Evolutionary conservation across 2,888 invertebrate genomes (phyloP).

Genomic region (Clanis bilineata): DNA sequence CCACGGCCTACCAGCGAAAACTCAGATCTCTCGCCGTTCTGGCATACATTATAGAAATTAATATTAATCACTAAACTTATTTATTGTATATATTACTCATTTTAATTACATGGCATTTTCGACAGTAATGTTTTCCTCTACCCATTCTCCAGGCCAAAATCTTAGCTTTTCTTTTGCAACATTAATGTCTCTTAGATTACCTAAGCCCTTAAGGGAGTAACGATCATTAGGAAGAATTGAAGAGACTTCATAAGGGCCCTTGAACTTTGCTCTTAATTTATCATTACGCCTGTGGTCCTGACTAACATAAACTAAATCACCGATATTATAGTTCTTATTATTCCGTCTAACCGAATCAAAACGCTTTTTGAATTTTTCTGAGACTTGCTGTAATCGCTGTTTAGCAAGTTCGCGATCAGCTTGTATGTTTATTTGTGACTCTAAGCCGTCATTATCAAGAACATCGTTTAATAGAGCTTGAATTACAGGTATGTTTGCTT

Average conservation of each 20-base stretch:
- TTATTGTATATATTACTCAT: neutral
- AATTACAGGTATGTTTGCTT: neutral
- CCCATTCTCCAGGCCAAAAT: neutral
- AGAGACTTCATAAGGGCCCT: constrained; percentile 26
- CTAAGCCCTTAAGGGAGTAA: neutral
- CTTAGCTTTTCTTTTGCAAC: neutral
- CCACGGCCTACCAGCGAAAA: too few species aligned
- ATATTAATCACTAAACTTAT: neutral
- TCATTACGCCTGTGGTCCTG: constrained; percentile 32
- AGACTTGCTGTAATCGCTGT: neutral
- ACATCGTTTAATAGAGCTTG: neutral
- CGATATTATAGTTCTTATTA: constrained; percentile 17
- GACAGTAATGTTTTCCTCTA: neutral
- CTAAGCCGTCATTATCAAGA: neutral
- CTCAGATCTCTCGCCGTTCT: too few species aligned
- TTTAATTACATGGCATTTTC: neutral
- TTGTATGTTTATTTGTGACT: neutral
- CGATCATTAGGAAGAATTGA: neutral
- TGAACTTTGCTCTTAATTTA: constrained; percentile 28
- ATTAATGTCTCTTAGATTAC: neutral
- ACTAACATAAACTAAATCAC: constrained; percentile 28
- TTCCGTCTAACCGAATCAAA: neutral
- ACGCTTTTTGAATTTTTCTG: neutral
- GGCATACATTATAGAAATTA: neutral
- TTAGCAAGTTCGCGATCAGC: neutral